Base-by-base conservation (phyloP, 2,797 vertebrate genomes). In the Danio choprae region DNA sequence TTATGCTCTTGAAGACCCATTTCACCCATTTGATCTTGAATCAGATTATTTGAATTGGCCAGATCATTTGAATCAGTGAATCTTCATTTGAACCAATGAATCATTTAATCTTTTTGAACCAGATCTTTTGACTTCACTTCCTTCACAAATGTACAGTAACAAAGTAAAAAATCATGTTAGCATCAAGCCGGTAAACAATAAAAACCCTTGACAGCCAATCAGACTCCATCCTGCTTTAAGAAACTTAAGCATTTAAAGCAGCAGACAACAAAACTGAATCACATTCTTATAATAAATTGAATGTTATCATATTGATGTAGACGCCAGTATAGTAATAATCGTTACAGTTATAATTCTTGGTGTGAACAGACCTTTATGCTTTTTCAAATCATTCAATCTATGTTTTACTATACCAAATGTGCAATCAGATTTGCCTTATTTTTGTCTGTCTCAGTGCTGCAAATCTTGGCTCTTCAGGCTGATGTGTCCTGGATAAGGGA, bases 401-500 rank as follows among this genome's bases (percentile, higher is more conserved):
- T 18, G 1, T 15, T 59, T 15, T 15, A 7, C 59, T 59, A 36
- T 53, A 51, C 15, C 15, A 51, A 69, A 53, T 40, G 16, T 51
- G 53, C 16, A 40, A 70, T 53, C 6, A 18, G 20, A 40, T 13
- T 13, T 8, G 7, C 11, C 13, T 18, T 53, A 1, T 70, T 13
- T 67, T 70, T 41, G 4, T 51, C 38, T 18, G 16, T 65, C 48
- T 68, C 71, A 81, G 79, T 69, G 63, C 55, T 81, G 44, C 51
- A 48, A 67, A 53, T 75, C 53, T 6, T 81, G 12, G 79, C 79
- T 56, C 51, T 59, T 2, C 79, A 81, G 29, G 41, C 36, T 51
- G 79, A 69, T 68, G 71, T 51, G 15, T 51, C 71, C 53, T 74
- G 71, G 79, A 69, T 69, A n/a, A 60, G 4, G 16, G 40, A 60